phyloP scores from a whole-genome alignment of 35 echinoderm and acorn worm genomes.

The Strongylocentrotus purpuratus region DNA sequence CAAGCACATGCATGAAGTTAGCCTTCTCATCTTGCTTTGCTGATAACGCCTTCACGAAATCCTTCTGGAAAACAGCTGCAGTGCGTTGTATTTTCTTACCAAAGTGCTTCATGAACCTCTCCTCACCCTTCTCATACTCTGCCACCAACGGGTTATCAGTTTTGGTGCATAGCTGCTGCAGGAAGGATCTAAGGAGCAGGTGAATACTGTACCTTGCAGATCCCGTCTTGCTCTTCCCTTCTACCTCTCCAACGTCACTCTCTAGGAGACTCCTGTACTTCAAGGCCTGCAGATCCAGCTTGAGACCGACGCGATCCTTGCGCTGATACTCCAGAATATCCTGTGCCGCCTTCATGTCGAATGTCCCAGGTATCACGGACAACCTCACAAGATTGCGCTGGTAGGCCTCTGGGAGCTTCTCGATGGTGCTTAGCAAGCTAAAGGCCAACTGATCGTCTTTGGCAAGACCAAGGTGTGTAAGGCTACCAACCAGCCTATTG shows the following conservation, averaged over 20 bases:
- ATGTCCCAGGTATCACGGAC: slow-evolving; percentile 87
- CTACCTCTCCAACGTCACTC: slow-evolving; percentile 63
- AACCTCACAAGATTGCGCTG: slow-evolving; percentile 72
- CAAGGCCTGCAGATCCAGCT: slow-evolving; percentile 81
- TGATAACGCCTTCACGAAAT: slow-evolving; percentile 60
- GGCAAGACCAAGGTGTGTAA: slow-evolving; percentile 66
- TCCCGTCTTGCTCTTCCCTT: slow-evolving; percentile 15
- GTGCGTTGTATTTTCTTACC: slow-evolving; percentile 71
- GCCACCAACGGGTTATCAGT: slow-evolving; percentile 31
- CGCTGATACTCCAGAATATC: slow-evolving; percentile 68
- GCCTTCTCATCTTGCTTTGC: slow-evolving; percentile 75
- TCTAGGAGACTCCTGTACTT: slow-evolving; percentile 88
- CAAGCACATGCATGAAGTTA: slow-evolving; percentile 73
- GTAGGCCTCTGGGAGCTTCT: slow-evolving; percentile 55
- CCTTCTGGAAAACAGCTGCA: slow-evolving; percentile 59
- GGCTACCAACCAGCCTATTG: slow-evolving; percentile 58
- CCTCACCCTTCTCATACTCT: slow-evolving; percentile 67
- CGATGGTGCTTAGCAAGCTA: slow-evolving; percentile 68
- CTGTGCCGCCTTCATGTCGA: slow-evolving; percentile 78
- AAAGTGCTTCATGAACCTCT: slow-evolving; percentile 68
- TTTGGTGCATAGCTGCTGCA: slow-evolving; percentile 60
- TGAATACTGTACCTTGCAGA: slow-evolving; percentile 74
- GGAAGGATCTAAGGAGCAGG: slow-evolving; percentile 79
- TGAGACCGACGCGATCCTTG: slow-evolving; percentile 63
- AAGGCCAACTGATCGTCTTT: slow-evolving; percentile 66